Conservation (phyloP, 2,797 vertebrate species). For the Sebastes glaucus region DNA sequence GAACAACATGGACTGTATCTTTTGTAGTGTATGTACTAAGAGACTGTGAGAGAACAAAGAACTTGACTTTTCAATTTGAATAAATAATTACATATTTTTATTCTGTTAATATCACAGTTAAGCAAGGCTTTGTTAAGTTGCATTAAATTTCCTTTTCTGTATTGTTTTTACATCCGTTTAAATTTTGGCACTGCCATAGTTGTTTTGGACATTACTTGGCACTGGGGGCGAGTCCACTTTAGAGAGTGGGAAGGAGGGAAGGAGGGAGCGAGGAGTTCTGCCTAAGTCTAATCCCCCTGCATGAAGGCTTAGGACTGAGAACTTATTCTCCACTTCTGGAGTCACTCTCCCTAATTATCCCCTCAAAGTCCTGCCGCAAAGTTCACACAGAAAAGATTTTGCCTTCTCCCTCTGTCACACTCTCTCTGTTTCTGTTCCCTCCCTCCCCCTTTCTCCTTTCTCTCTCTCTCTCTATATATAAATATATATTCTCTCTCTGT, state of each 20-base stretch:
- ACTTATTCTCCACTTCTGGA: slow-evolving; percentile 63
- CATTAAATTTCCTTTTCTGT: neutral
- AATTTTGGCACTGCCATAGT: neutral
- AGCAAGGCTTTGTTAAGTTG: too few relatives aligned
- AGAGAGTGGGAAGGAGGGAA: slow-evolving; percentile 25
- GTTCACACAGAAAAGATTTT: slow-evolving; percentile 55
- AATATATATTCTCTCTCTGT: slow-evolving; percentile 24
- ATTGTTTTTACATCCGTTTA: neutral
- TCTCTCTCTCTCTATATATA: neutral
- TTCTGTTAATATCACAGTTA: too few relatives aligned
- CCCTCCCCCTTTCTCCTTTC: neutral
- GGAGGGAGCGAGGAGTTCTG: slow-evolving; percentile 52
- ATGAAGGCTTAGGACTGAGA: slow-evolving; percentile 66
- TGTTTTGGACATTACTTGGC: slow-evolving; percentile 25
- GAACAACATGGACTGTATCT: too few relatives aligned
- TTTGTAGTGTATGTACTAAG: too few relatives aligned
- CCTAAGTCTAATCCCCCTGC: slow-evolving; percentile 68
- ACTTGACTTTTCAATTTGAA: too few relatives aligned
- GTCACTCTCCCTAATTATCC: slow-evolving; percentile 74
- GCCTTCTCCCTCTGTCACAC: slow-evolving; percentile 43
- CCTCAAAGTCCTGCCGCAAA: slow-evolving; percentile 67
- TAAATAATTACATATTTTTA: too few relatives aligned
- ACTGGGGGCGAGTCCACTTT: slow-evolving; percentile 32
- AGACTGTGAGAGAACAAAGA: too few relatives aligned
- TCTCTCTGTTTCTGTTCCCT: slow-evolving; percentile 4